Percentiles rank a stretch among this genome's conserved stretches.
These are phyloP conservation scores for Endotricha flammealis DNA, from an alignment of 2,888 invertebrate species.

Conservation along the genomic window DNA sequence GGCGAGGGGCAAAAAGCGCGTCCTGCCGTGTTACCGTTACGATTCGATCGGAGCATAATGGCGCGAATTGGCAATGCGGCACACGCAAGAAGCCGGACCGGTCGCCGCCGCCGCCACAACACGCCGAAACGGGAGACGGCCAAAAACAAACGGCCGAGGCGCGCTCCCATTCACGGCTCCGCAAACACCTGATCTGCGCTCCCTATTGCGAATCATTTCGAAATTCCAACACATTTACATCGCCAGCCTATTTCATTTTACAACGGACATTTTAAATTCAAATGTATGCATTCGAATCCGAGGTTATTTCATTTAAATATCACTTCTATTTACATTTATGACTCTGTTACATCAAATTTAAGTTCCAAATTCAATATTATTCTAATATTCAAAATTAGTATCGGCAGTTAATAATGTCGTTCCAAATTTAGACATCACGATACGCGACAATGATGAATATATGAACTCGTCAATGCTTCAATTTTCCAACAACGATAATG, in stretches of 20 bases:
- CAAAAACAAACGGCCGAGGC: constrained; percentile 60
- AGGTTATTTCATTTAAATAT: too few relatives aligned
- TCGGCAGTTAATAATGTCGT: too few relatives aligned
- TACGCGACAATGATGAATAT: too few relatives aligned
- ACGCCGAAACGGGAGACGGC: constrained; percentile 56
- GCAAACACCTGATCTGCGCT: constrained; percentile 43
- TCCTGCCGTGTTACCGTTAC: constrained; percentile 58
- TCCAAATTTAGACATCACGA: too few relatives aligned
- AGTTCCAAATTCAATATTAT: too few relatives aligned
- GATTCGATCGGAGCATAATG: constrained; percentile 41
- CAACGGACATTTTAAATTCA: neutral
- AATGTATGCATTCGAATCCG: too few relatives aligned
- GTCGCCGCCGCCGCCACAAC: constrained; percentile 50
- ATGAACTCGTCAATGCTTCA: too few relatives aligned
- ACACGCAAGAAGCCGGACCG: constrained; percentile 59
- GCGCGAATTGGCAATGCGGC: constrained; percentile 58
- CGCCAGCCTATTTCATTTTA: too few relatives aligned
- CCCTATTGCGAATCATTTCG: constrained; percentile 9
- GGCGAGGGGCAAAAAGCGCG: constrained; percentile 55
- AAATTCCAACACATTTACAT: constrained; percentile 1
- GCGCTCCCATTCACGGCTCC: constrained; percentile 49
- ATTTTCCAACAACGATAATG: too few relatives aligned
- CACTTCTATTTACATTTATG: too few relatives aligned
- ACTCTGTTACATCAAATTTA: too few relatives aligned
- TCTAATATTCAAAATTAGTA: too few relatives aligned